phyloP scores from a whole-genome alignment of 1,140 invertebrate genomes.

The Hypsibius dujardini region DNA sequence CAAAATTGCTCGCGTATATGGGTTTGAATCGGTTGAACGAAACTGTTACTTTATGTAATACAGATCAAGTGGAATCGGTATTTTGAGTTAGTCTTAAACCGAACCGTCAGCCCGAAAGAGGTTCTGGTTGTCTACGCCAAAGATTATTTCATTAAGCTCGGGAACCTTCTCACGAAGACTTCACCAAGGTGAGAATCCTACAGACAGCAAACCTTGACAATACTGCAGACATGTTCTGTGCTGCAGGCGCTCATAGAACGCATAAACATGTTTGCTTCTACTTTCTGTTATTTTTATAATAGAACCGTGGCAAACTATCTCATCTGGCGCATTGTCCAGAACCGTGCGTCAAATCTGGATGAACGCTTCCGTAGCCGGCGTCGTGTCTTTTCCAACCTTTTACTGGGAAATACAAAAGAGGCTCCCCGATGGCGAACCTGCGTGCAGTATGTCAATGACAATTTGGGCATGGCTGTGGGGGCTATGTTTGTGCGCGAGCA shows the following conservation, averaged over 20 bases:
- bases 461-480: slow-evolving; percentile 64
- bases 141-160: slow-evolving; percentile 41
- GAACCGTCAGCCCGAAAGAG: slow-evolving; percentile 41
- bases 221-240: slow-evolving; percentile 27
- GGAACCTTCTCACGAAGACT: slow-evolving; percentile 32
- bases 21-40: slow-evolving; percentile 14
- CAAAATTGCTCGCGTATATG: slow-evolving; percentile 17
- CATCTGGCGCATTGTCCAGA: slow-evolving; percentile 66
- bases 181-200: slow-evolving; percentile 23
- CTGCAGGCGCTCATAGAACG: not conserved
- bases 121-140: slow-evolving; percentile 53
- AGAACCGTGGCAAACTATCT: slow-evolving; percentile 52
- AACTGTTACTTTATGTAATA: slow-evolving; percentile 20
- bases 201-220: slow-evolving; percentile 5
- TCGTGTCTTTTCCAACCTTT: slow-evolving; percentile 50
- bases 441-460: slow-evolving; percentile 57
- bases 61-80: slow-evolving; percentile 59
- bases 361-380: slow-evolving; percentile 58
- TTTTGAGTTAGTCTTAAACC: slow-evolving; percentile 47
- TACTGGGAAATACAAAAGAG: slow-evolving; percentile 52
- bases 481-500: slow-evolving; percentile 67
- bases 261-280: no score
- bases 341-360: slow-evolving; percentile 65
- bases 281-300: slow-evolving; percentile 11
- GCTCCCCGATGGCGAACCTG: slow-evolving; percentile 63